Evolutionary conservation across 2,113 vertebrate species (phyloP).

Genomic region (Haemorhous mexicanus): DNA sequence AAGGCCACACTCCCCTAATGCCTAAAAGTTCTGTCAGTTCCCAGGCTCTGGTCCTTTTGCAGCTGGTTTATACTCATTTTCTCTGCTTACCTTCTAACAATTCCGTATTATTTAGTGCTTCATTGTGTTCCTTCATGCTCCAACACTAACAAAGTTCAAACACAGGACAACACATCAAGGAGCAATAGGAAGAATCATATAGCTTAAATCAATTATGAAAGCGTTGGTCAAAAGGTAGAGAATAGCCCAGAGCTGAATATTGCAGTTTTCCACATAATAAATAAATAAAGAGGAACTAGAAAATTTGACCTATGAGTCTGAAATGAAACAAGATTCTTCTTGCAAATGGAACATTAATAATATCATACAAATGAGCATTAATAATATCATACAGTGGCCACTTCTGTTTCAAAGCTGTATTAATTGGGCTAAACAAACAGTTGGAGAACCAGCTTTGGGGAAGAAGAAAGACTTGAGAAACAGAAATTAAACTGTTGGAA

Average conservation of each 20-base stretch:
- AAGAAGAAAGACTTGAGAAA: background rate
- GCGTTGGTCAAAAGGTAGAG: background rate
- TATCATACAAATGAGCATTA: background rate
- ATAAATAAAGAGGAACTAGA: background rate
- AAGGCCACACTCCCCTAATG: background rate
- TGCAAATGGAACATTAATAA: background rate
- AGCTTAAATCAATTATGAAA: background rate
- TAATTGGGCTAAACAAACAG: background rate
- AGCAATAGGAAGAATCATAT: background rate
- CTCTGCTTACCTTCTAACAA: background rate
- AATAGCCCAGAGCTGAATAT: background rate
- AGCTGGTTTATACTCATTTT: background rate
- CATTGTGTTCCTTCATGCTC: background rate
- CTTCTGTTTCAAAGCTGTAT: background rate
- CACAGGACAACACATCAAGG: background rate
- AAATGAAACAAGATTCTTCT: background rate
- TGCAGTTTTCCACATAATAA: background rate
- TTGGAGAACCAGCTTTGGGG: background rate
- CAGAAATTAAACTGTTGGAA: background rate
- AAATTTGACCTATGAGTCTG: background rate
- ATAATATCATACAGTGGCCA: background rate
- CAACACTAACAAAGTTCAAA: background rate
- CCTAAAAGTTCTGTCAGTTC: background rate
- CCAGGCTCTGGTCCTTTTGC: background rate
- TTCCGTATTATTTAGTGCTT: background rate